Percentiles rank a stretch among this genome's conserved stretches.
phyloP scores from a whole-genome alignment of 2,888 invertebrate genomes.

The Eupithecia exiguata region DNA sequence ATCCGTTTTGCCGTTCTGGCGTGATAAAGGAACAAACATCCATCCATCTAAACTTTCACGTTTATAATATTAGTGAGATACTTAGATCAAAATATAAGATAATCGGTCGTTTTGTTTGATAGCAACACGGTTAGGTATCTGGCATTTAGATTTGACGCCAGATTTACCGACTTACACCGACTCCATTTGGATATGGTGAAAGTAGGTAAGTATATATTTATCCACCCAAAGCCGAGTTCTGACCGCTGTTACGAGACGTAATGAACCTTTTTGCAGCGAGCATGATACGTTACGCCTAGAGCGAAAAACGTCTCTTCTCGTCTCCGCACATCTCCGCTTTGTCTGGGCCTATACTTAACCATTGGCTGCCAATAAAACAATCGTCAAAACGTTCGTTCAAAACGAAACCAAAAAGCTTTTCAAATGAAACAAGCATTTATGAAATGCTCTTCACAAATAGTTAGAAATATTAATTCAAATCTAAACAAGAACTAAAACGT shows the following conservation, averaged over 20 bases:
- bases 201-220: too few species aligned
- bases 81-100: not conserved
- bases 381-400: not conserved
- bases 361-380: not conserved
- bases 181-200: constrained; percentile 46
- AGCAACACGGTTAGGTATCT: constrained; percentile 13
- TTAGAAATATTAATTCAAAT: constrained; percentile 4
- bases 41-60: too few species aligned
- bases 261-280: too few species aligned
- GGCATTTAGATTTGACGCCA: constrained; percentile 59
- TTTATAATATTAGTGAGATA: too few species aligned
- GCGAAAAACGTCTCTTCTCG: too few species aligned
- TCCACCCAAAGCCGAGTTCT: too few species aligned
- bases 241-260: too few species aligned
- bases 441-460: not conserved
- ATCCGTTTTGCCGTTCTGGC: too few species aligned
- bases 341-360: too few species aligned
- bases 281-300: too few species aligned
- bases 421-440: not conserved
- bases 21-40: too few species aligned
- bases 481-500: not conserved
- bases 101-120: not conserved
- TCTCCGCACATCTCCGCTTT: too few species aligned
- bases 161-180: constrained; percentile 28
- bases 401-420: not conserved